Base-by-base conservation (phyloP, 2,888 invertebrate genomes). In the Bhutanitis thaidina region DNA sequence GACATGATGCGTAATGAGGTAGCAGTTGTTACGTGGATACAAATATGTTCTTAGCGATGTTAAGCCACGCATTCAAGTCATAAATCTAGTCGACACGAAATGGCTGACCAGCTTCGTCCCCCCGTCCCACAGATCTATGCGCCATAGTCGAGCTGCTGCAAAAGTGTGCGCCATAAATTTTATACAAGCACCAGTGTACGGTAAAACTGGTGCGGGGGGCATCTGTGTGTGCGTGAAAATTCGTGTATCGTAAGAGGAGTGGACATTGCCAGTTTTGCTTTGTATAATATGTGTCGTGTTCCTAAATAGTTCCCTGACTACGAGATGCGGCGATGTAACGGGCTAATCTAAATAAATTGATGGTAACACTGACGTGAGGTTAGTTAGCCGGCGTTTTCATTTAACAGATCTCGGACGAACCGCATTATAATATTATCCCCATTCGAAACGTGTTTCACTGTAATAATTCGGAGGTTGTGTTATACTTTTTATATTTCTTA, bases 131-230 rank as follows among this genome's bases (percentile, higher is more conserved):
- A 74, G 80, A 80, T 77, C 77, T 78, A 74, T 71, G 77, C 77
- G 80, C 82, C 78, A 79, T 64, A 59, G 59, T 58, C 38, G 43
- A 49, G 54, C 57, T 59, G 64, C 67, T 86, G 87, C 88, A 87
- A 89, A 88, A 89, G 88, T 89, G 88, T 89, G 87, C 83, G 77
- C 86, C 77, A 85, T 89, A 89, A 86, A 88, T 88, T 89, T 89
- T 87, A 87, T 87, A 84, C 83, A 74, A 77, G 74, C 77, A 69
- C 74, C 76, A 73, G 80, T 82, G 85, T 84, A 84, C 79, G 80
- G 80, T 82, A 87, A 88, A 88, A 85, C 84, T 85, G 77, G 68
- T 71, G 76, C 71, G 71, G 56, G 56, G 53, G 3, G n/a, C n/a
- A n/a, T n/a, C n/a, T n/a, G 55, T 66, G 64, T 82, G 85, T 80